Percentiles rank a stretch among this genome's conserved stretches.
These are phyloP conservation scores for Pyrrhosoma nymphula DNA, from an alignment of 2,888 invertebrate species.

Conservation along the genomic window DNA sequence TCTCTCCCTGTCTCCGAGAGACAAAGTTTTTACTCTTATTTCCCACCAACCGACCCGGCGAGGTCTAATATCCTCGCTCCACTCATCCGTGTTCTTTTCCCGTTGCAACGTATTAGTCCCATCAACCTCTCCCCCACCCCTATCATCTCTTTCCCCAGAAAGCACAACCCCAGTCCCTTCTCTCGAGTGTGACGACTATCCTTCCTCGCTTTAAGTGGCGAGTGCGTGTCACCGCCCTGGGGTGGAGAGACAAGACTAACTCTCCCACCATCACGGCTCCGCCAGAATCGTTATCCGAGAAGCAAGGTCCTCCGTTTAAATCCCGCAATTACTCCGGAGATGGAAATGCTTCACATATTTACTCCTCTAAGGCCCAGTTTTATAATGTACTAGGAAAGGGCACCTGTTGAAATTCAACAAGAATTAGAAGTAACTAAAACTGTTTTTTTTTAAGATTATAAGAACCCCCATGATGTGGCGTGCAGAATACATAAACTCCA, in stretches of 20 bases:
- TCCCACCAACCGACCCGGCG: not conserved
- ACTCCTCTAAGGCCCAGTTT: no score
- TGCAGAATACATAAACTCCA: no score
- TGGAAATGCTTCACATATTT: no score
- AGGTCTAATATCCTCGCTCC: not conserved
- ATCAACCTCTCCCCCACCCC: not conserved
- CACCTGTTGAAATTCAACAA: no score
- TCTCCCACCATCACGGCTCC: not conserved
- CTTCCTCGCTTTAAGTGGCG: not conserved
- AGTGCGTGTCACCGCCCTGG: not conserved
- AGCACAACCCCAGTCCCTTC: not conserved
- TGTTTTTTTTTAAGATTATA: no score
- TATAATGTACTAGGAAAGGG: no score
- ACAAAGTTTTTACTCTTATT: not conserved
- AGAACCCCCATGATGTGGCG: no score
- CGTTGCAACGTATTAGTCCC: not conserved
- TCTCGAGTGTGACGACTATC: not conserved
- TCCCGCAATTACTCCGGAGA: not conserved
- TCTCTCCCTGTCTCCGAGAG: not conserved
- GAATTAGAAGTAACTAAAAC: no score
- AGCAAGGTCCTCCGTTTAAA: not conserved
- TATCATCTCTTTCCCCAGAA: not conserved
- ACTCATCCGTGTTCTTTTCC: constrained; percentile 10
- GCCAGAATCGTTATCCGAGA: not conserved
- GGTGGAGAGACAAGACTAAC: not conserved